phyloP scores from a whole-genome alignment of 2,113 vertebrate species.

The Tetrax tetrax region DNA sequence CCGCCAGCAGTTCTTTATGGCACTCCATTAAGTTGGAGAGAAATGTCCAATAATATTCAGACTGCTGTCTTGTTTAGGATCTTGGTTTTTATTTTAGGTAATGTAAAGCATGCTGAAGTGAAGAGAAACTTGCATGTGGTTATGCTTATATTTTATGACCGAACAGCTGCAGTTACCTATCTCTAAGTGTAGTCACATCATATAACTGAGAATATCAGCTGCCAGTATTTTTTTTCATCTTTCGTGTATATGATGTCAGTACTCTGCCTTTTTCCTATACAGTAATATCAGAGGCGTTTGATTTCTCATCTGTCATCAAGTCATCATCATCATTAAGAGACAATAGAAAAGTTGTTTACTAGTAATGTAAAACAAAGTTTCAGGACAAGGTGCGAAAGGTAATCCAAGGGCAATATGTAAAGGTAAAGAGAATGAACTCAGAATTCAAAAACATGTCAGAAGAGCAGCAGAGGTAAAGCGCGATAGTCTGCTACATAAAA shows the following conservation, averaged over 20 bases:
- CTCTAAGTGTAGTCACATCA: slow-evolving; percentile 24
- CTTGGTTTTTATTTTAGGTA: slow-evolving; percentile 24
- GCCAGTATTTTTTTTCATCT: neutral
- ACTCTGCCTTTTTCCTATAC: neutral
- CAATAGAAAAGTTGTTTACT: slow-evolving; percentile 29
- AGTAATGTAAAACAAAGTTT: slow-evolving; percentile 10
- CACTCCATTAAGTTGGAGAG: slow-evolving; percentile 1
- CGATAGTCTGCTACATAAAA: neutral
- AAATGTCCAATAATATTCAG: slow-evolving; percentile 36
- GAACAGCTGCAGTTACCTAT: neutral
- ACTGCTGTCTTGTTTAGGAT: slow-evolving; percentile 15
- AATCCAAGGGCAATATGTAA: neutral
- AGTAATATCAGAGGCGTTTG: neutral
- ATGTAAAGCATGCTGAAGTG: slow-evolving; percentile 33
- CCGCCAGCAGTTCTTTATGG: neutral
- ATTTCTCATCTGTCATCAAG: slow-evolving; percentile 1
- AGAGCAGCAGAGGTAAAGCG: neutral
- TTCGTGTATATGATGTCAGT: neutral
- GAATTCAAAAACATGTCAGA: slow-evolving; percentile 4
- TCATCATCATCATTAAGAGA: slow-evolving; percentile 14
- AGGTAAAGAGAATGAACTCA: neutral
- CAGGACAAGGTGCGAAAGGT: neutral
- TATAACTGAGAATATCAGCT: slow-evolving; percentile 1
- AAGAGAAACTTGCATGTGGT: slow-evolving; percentile 56
- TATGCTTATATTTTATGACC: slow-evolving; percentile 20